These are phyloP conservation scores for Natator depressus DNA, from an alignment of 2,113 vertebrate genomes.

Conservation along the genomic window DNA sequence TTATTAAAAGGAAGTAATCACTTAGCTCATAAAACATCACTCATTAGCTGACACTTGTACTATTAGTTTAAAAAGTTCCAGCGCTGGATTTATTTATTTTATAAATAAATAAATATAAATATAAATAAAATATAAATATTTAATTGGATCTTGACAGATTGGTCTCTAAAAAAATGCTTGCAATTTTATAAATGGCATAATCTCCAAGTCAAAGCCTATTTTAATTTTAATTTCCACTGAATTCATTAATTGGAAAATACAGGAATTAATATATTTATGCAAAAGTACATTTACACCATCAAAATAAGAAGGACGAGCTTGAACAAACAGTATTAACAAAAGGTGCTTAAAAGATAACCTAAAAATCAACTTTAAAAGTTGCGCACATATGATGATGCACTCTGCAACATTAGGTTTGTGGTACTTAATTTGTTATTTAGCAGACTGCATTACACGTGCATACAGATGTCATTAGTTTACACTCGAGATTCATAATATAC, in stretches of 20 bases:
- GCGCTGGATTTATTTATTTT: background rate
- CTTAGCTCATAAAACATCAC: slow-evolving; percentile 9
- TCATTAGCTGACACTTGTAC: background rate
- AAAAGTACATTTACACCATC: background rate
- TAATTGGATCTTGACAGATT: background rate
- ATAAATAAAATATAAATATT: no score
- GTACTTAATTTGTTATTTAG: background rate
- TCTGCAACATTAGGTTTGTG: background rate
- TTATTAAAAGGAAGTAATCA: background rate
- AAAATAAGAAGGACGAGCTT: background rate
- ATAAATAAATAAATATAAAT: no score
- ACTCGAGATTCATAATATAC: background rate
- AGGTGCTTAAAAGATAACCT: background rate
- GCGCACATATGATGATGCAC: background rate
- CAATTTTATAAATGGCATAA: slow-evolving; percentile 16
- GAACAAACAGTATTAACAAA: background rate
- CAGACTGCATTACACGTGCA: fast-evolving
- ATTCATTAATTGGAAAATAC: background rate
- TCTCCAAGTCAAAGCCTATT: background rate
- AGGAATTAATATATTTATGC: background rate
- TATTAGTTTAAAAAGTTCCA: background rate
- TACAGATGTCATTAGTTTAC: background rate
- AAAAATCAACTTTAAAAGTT: background rate
- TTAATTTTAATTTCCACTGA: background rate
- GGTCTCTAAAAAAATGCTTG: background rate